Percentiles rank a stretch among this genome's conserved stretches.
These are phyloP conservation scores for Mechanitis mazaeus DNA, from an alignment of 2,888 invertebrate species.

Conservation along the genomic window DNA sequence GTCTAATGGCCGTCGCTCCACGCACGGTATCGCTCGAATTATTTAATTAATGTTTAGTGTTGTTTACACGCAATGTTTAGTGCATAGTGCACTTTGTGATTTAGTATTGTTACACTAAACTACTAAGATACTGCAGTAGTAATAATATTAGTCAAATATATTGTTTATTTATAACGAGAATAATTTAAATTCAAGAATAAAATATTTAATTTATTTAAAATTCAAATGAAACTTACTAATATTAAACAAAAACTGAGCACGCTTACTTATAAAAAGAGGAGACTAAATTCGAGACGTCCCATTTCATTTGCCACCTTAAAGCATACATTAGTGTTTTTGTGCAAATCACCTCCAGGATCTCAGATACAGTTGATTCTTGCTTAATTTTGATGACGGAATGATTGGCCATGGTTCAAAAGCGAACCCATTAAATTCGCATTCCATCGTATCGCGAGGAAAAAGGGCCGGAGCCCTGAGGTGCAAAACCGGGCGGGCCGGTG, in stretches of 20 bases:
- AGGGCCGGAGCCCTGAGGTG: conserved; percentile 45
- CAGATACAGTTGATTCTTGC: conserved; percentile 43
- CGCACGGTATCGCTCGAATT: conserved; percentile 60
- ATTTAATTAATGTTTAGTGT: conserved; percentile 62
- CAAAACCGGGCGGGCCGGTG: conserved; percentile 67
- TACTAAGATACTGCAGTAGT: no score
- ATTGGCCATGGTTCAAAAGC: conserved; percentile 62
- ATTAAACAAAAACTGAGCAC: neutral
- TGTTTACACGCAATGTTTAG: conserved; percentile 14
- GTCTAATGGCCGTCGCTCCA: conserved; percentile 58
- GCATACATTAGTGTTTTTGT: conserved; percentile 28
- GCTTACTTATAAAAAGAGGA: conserved; percentile 8
- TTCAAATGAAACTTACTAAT: neutral
- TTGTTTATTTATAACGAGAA: no score
- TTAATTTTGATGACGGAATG: conserved; percentile 65
- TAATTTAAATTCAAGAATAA: no score
- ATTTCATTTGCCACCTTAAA: conserved; percentile 28
- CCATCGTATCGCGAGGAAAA: conserved; percentile 46
- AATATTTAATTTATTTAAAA: no score
- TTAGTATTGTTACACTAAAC: neutral
- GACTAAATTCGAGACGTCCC: conserved; percentile 27
- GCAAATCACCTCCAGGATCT: conserved; percentile 22
- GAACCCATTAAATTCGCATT: conserved; percentile 66
- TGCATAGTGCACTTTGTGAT: neutral
- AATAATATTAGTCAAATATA: no score